These are phyloP conservation scores for Macaria notata DNA, from an alignment of 2,888 invertebrate species.

Conservation along the genomic window DNA sequence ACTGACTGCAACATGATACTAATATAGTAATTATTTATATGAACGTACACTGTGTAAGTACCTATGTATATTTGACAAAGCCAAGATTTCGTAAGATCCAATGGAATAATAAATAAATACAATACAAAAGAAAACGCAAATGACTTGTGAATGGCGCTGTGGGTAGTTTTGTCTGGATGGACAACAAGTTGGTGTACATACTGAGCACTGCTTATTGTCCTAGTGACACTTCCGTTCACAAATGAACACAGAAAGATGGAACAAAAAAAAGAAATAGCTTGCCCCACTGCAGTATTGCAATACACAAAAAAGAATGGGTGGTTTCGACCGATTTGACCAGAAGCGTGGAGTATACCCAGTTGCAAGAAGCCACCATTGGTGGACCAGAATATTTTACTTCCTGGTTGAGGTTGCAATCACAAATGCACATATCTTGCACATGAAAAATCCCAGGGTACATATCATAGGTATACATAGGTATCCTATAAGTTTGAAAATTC, in stretches of 20 bases:
- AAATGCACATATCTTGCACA: slow-evolving; percentile 5
- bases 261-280: slow-evolving; percentile 11
- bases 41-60: too few species aligned
- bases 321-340: slow-evolving; percentile 23
- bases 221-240: slow-evolving; percentile 9
- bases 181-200: slow-evolving; percentile 22
- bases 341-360: slow-evolving; percentile 20
- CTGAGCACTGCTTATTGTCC: slow-evolving; percentile 23
- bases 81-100: too few species aligned
- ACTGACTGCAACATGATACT: too few species aligned
- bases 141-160: slow-evolving; percentile 23
- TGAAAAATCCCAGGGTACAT: neutral
- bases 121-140: too few species aligned
- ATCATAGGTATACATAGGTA: neutral
- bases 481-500: too few species aligned
- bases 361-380: slow-evolving; percentile 19
- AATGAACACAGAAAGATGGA: slow-evolving; percentile 18
- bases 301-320: slow-evolving; percentile 27
- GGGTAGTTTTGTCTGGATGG: slow-evolving; percentile 25
- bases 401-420: slow-evolving; percentile 5
- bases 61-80: too few species aligned
- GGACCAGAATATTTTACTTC: slow-evolving; percentile 7
- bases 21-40: too few species aligned
- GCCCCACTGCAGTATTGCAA: slow-evolving; percentile 17
- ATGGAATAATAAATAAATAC: too few species aligned